phyloP scores from a whole-genome alignment of 2,113 vertebrate species.

The Hyaena hyaena region DNA sequence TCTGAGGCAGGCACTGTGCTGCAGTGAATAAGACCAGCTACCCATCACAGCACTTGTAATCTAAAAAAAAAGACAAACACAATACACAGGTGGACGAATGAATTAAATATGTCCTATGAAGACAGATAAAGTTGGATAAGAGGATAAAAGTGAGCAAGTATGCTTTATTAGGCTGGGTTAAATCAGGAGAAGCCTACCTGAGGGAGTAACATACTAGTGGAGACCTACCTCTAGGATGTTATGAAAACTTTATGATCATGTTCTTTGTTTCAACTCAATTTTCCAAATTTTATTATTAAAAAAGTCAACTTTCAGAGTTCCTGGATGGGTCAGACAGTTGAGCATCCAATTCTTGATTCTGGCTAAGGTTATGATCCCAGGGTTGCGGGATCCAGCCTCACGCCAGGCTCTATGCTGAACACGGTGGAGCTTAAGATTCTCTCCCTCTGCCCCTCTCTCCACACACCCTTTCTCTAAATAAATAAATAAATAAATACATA shows the following conservation, averaged over 20 bases:
- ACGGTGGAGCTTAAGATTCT: too few relatives aligned
- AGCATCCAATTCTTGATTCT: too few relatives aligned
- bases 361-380: too few relatives aligned
- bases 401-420: too few relatives aligned
- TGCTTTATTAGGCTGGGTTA: background rate
- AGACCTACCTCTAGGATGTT: background rate
- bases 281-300: background rate
- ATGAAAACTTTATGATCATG: background rate
- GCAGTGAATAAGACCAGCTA: background rate
- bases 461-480: too few relatives aligned
- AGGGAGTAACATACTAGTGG: background rate
- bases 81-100: background rate
- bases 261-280: background rate
- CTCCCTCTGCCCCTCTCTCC: too few relatives aligned
- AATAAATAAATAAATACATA: too few relatives aligned
- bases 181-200: background rate
- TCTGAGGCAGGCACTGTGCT: background rate
- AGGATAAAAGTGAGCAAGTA: background rate
- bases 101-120: background rate
- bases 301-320: background rate
- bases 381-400: too few relatives aligned
- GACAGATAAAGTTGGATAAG: background rate
- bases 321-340: too few relatives aligned
- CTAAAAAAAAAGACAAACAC: background rate
- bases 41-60: background rate